Percentiles rank a stretch among this genome's conserved stretches.
phyloP scores from a whole-genome alignment of 2,113 vertebrate genomes.

The Capreolus pygargus region DNA sequence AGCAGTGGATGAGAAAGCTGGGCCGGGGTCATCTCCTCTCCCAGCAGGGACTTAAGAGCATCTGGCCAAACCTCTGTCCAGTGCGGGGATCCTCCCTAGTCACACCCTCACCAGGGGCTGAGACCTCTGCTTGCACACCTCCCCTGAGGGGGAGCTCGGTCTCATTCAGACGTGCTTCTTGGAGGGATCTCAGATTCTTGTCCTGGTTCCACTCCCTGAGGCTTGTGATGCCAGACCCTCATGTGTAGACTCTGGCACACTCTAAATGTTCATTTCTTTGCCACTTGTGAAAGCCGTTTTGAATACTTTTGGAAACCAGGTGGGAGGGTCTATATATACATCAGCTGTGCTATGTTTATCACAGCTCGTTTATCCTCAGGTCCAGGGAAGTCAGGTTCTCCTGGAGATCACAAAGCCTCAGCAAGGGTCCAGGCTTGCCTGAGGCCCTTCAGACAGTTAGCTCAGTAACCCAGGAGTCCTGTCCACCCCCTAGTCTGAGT shows the following conservation, averaged over 20 bases:
- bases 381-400: background rate
- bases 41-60: background rate
- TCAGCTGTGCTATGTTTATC: background rate
- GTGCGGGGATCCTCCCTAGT: fast-evolving
- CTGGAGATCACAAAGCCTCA: background rate
- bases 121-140: background rate
- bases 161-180: background rate
- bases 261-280: background rate
- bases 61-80: background rate
- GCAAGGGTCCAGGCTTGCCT: background rate
- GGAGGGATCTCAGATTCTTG: background rate
- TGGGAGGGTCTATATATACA: background rate
- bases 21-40: background rate
- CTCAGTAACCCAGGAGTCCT: background rate
- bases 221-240: background rate
- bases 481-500: background rate
- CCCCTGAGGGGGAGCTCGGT: background rate
- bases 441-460: background rate
- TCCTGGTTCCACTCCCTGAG: background rate
- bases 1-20: background rate
- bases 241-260: background rate
- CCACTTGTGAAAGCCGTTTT: background rate
- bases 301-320: slow-evolving; percentile 2
- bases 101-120: background rate
- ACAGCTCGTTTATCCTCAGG: background rate